These are phyloP conservation scores for Anguilla rostrata DNA, from an alignment of 2,113 vertebrate genomes.

Conservation along the genomic window DNA sequence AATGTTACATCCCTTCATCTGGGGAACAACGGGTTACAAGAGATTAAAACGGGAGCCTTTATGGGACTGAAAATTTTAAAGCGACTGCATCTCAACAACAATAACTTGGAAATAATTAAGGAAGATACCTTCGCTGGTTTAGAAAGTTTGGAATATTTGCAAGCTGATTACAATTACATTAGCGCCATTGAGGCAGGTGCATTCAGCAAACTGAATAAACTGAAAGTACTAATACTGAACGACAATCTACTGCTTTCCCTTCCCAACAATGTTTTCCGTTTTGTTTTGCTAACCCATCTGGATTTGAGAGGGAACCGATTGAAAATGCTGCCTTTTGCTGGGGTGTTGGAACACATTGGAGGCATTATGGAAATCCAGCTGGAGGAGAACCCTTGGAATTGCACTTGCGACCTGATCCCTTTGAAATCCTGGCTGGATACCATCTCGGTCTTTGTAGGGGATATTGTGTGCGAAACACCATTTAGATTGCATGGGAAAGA, in stretches of 20 bases:
- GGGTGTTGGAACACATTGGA: slow-evolving; percentile 94
- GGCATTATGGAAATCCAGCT: slow-evolving; percentile 99
- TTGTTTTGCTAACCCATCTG: slow-evolving; percentile 94
- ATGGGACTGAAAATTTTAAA: slow-evolving; percentile 88
- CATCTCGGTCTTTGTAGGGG: slow-evolving; percentile 92
- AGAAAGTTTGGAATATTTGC: slow-evolving; percentile 94
- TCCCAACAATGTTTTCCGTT: slow-evolving; percentile 94
- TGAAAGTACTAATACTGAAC: slow-evolving; percentile 97
- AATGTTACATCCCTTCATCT: slow-evolving; percentile 93
- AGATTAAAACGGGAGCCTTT: slow-evolving; percentile 88
- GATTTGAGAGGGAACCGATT: slow-evolving; percentile 94
- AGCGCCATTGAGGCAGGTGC: slow-evolving; percentile 89
- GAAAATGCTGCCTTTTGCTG: slow-evolving; percentile 92
- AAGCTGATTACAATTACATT: slow-evolving; percentile 98
- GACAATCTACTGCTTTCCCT: slow-evolving; percentile 93
- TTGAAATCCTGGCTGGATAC: slow-evolving; percentile 97
- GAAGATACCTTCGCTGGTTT: slow-evolving; percentile 92
- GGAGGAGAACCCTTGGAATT: slow-evolving; percentile 98
- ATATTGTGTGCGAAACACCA: slow-evolving; percentile 95
- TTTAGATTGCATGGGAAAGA: slow-evolving; percentile 95
- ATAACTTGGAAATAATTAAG: slow-evolving; percentile 90
- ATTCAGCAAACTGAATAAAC: slow-evolving; percentile 93
- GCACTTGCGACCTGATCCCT: slow-evolving; percentile 92
- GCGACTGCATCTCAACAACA: slow-evolving; percentile 94
- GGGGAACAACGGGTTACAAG: slow-evolving; percentile 95